phyloP scores from a whole-genome alignment of 2,113 vertebrate species.

The Pampusana beccarii region DNA sequence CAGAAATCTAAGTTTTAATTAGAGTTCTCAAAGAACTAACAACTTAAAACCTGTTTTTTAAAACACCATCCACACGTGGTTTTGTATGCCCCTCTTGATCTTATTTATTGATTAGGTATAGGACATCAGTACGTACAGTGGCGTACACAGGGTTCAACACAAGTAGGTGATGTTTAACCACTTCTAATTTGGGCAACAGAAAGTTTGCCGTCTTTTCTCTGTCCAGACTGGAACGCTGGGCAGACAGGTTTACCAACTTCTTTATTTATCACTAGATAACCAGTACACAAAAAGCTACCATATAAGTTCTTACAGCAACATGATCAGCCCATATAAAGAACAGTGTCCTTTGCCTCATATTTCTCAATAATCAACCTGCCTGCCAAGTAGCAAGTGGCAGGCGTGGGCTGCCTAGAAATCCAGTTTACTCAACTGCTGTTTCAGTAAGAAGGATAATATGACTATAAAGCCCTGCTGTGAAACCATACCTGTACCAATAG shows the following conservation, averaged over 20 bases:
- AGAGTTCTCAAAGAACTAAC: neutral
- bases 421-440: neutral
- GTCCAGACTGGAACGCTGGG: neutral
- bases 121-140: neutral
- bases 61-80: neutral
- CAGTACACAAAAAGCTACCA: neutral
- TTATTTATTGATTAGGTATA: neutral
- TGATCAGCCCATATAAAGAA: neutral
- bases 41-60: neutral
- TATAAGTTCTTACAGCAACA: neutral
- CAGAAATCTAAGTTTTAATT: neutral
- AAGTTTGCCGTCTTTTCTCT: neutral
- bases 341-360: conserved; percentile 13
- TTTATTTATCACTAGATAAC: neutral
- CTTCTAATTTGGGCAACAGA: neutral
- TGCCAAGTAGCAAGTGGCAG: neutral
- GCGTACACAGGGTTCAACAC: neutral
- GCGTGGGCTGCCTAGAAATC: neutral
- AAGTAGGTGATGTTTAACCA: neutral
- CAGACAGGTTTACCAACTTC: neutral
- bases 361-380: conserved; percentile 6
- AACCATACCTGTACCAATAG: neutral
- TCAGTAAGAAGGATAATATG: neutral
- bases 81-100: neutral
- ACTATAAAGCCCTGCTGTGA: neutral